Base-by-base conservation (phyloP, 2,113 vertebrate genomes). In the Junco hyemalis region DNA sequence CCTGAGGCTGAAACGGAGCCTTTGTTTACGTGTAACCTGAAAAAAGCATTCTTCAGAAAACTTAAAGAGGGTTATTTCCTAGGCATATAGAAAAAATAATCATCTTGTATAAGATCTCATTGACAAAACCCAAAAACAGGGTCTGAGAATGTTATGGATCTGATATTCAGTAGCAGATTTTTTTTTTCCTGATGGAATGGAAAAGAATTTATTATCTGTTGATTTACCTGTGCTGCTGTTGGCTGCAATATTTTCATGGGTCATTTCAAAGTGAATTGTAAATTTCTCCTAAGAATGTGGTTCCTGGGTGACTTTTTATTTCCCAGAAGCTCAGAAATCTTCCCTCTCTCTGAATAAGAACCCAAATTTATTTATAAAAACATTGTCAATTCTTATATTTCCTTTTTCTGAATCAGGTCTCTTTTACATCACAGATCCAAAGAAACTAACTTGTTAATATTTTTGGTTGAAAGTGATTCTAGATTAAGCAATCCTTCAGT, bases 11-110 rank as follows among this genome's bases (percentile, higher is more conserved):
- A 79, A 72, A 84, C 2, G 1, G 26, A 97, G 65, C 29, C 40
- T 95, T 88, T 90, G 83, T 83, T 96, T 92, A 90, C 61, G 57
- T 56, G 33, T 74, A 92, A 90, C 56, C 77, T 82, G 63, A 69
- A 87, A 84, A 91, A 79, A 88, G 15, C 50, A 73, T 84, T 96
- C 9, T 64, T 82, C 54, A 76, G 72, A 93, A 82, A 91, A 85
- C 9, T 25, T 74, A 36, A 56, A 74, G 22, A 26, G 0, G 2
- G 16, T 29, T 80, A 63, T 86, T 86, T 92, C 60, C 57, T 35
- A 57, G 17, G 42, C 42, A 54, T 50, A 80, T 70, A 42, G 76
- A 72, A 76, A 51, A 78, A 78, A 77, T 57, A 56, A 64, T 59
- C 60, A 42, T 82, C 65, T 71, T 86, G 22, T 40, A 78, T 71